Conservation (phyloP, 2,888 invertebrate genomes). For the Trichopria drosophilae region DNA sequence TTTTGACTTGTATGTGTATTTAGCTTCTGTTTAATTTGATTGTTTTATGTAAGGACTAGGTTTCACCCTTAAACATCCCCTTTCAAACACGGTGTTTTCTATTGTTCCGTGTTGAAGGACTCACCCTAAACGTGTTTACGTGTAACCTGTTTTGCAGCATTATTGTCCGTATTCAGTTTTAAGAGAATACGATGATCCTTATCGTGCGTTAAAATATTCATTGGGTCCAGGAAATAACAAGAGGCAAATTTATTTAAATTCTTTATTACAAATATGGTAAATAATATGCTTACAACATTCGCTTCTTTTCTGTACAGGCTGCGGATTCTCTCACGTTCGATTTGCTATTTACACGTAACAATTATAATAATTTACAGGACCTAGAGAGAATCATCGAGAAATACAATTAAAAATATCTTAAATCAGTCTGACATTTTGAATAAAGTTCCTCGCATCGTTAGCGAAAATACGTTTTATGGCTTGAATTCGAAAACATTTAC, state of each 20-base stretch:
- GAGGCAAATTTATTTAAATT: conserved; percentile 33
- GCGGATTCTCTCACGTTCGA: conserved; percentile 32
- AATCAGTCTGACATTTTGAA: conserved; percentile 52
- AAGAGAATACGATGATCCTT: too few relatives aligned
- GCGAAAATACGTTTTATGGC: conserved; percentile 21
- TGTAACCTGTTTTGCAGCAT: too few relatives aligned
- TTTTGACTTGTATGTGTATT: too few relatives aligned
- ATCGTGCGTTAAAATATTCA: too few relatives aligned
- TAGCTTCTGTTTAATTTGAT: too few relatives aligned
- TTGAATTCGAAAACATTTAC: conserved; percentile 9
- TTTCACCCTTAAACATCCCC: too few relatives aligned
- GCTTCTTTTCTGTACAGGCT: conserved; percentile 42
- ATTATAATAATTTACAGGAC: conserved; percentile 53
- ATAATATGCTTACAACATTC: conserved; percentile 42
- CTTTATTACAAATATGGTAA: conserved; percentile 55
- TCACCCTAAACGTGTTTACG: too few relatives aligned
- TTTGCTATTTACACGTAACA: conserved; percentile 49
- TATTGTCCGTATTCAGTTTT: too few relatives aligned
- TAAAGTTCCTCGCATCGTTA: conserved; percentile 24
- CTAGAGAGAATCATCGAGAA: conserved; percentile 35
- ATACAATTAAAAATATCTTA: conserved; percentile 37
- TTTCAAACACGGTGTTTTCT: too few relatives aligned
- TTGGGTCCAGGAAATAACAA: neutral
- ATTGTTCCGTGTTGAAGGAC: too few relatives aligned
- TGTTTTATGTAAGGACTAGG: too few relatives aligned